Evolutionary conservation across 2,113 vertebrate genomes (phyloP).

Genomic region (Prolemur simus): DNA sequence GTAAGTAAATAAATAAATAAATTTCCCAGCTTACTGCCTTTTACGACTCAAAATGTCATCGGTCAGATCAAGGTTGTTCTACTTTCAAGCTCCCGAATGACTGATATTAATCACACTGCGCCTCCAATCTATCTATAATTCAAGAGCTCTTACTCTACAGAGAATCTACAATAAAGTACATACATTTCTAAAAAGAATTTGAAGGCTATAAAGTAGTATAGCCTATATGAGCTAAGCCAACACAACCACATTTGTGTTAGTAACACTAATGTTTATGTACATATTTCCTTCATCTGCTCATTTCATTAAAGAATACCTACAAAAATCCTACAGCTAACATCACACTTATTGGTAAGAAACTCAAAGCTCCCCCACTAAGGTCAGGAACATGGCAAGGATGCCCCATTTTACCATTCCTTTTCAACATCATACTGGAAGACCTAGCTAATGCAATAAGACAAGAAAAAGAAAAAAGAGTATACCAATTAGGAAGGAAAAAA

Average conservation of each 20-base stretch:
- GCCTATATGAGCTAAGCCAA: neutral
- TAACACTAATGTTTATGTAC: neutral
- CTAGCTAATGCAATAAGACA: neutral
- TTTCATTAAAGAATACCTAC: neutral
- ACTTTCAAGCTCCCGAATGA: neutral
- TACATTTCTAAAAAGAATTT: neutral
- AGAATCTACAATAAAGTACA: neutral
- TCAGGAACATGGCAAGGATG: neutral
- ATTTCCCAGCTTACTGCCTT: neutral
- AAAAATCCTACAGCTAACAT: neutral
- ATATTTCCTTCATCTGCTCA: neutral
- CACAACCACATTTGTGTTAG: neutral
- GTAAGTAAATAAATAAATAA: no score
- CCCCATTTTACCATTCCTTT: neutral
- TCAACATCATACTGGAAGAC: neutral
- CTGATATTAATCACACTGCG: neutral
- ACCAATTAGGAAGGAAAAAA: neutral
- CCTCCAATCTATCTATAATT: neutral
- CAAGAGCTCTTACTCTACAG: neutral
- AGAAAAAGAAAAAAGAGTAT: neutral
- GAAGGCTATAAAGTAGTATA: neutral
- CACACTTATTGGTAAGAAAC: no score
- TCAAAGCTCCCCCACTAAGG: no score
- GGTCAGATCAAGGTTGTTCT: neutral
- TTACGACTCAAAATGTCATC: neutral